Evolutionary conservation across 2,113 vertebrate genomes (phyloP), one percentile per base, ranked within the genome.

Genomic region (Chinchilla lanigera): DNA sequence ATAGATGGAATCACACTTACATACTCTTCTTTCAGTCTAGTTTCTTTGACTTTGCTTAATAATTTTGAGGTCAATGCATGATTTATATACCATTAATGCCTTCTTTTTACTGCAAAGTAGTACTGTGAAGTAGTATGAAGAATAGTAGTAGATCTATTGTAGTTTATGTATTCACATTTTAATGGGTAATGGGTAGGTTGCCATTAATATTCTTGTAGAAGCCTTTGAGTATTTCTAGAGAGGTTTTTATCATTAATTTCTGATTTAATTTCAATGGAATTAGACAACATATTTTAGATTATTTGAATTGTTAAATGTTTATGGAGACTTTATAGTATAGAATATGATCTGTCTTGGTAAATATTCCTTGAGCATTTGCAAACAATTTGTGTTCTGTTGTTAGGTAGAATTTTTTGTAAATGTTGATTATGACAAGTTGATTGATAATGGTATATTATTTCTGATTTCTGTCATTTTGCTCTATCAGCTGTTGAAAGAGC

Each of bases 31-130:
- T 41, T 80, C 47, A 33, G 30, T 52, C 16, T 88, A 60, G 33
- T 20, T 86, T 92, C n/a, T 88, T 93, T 94, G 60, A 81, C 11
- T 61, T 44, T 63, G 91, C 6, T 44, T 94, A 58, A 85, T 93
- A 50, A 69, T 88, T 83, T 54, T 71, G 87, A 87, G 67, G 82
- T 1, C 38, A 44, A 71, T 63, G 22, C 65, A n/a, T 22, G 47
- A n/a, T 63, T n/a, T 54, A 4, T 13, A 7, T 80, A 82, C 38
- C 24, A 69, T 30, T 28, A 77, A 7, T 82, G 75, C 16, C 44
- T 84, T 75, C 52, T 95, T 67, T 60, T 44, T 71, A n/a, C 60
- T 83, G 47, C 10, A 30, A 10, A 93, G 3, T 41, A 22, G 69
- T 13, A 52, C n/a, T 60, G 19, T 28, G 35, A 41, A 35, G 16